A percentile compares a stretch with the other conserved stretches of the same genome.
Conservation (phyloP, 2,113 vertebrate species). For the Neodon shergylaensis region DNA sequence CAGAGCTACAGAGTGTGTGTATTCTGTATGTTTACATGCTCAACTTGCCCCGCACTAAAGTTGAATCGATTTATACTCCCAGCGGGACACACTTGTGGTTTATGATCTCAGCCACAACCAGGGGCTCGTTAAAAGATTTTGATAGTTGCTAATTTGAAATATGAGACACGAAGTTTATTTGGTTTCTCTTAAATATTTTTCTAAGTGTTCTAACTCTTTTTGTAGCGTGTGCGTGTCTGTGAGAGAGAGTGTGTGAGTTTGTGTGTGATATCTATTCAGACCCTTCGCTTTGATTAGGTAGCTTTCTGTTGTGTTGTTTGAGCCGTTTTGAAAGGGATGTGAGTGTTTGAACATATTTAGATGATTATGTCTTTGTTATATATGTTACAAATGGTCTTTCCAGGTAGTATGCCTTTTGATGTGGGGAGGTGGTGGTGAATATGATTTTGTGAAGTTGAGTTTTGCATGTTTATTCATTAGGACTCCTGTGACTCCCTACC, state of each 20-base stretch:
- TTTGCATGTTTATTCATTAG: slow-evolving; percentile 37
- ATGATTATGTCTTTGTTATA: not conserved
- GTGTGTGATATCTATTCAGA: not conserved
- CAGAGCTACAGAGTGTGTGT: not conserved
- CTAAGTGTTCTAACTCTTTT: not conserved
- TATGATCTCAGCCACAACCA: not conserved
- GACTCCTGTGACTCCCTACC: not conserved
- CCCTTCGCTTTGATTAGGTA: not conserved
- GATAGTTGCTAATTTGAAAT: slow-evolving; percentile 20
- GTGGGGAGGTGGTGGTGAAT: not conserved
- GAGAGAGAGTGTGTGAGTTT: not conserved
- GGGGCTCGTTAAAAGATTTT: not conserved
- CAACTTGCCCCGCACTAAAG: not conserved
- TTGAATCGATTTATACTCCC: not conserved
- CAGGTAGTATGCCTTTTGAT: not conserved
- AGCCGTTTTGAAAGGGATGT: not conserved
- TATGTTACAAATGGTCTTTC: not conserved
- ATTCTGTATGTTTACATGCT: not conserved
- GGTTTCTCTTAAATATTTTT: not conserved
- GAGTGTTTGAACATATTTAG: not conserved
- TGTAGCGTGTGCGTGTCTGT: not conserved
- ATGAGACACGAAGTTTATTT: not conserved
- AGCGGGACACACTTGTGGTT: not conserved
- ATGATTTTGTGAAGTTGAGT: not conserved
- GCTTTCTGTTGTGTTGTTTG: not conserved